Base-by-base conservation (phyloP, 1,140 invertebrate genomes). In the Bombus waltoni region DNA sequence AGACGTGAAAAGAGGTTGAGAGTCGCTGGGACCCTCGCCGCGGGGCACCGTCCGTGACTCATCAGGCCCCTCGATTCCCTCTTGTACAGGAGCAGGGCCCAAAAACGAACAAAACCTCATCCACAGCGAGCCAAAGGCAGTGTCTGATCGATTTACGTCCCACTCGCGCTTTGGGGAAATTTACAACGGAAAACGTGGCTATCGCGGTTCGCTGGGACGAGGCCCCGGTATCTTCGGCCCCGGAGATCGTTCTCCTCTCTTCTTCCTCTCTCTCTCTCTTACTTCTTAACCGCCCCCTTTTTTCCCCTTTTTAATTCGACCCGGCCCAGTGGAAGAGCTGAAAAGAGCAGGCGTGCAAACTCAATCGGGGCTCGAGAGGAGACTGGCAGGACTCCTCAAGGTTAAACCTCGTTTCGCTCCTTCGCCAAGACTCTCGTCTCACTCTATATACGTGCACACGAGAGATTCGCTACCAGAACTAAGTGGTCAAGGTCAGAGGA, bases 1-100 rank as follows among this genome's bases (percentile, higher is more conserved):
- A 80, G 83, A 76, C 4, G 70, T 11, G 28, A 15, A 28, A 13
- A 1, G 35, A 28, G 1, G 32, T 92, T 94, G 94, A 95, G 94
- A 94, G 73, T 90, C 94, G 88, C 93, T 94, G 94, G 62, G 65
- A 84, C 89, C 89, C 92, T 93, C 94, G 93, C 94, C 91, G 92
- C 93, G 93, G 94, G 94, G 94, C 93, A 95, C 91, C 94, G 89
- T 94, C 91, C 94, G 92, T 95, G 94, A 95, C 94, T 95, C 94
- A 95, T 95, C 94, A 95, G 94, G 93, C 94, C 94, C 94, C 94
- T 93, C 89, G 93, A 94, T 94, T 94, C 93, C 93, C 93, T 93
- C 92, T 93, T 94, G 92, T 94, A 94, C 93, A 74, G 94, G 91
- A 95, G 94, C 94, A 94, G 89, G 92, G 93, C 93, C 93, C 93